Percentiles rank a stretch among this genome's conserved stretches.
Conservation (phyloP, 2,888 invertebrate species). For the Chymomyza caudatula region DNA sequence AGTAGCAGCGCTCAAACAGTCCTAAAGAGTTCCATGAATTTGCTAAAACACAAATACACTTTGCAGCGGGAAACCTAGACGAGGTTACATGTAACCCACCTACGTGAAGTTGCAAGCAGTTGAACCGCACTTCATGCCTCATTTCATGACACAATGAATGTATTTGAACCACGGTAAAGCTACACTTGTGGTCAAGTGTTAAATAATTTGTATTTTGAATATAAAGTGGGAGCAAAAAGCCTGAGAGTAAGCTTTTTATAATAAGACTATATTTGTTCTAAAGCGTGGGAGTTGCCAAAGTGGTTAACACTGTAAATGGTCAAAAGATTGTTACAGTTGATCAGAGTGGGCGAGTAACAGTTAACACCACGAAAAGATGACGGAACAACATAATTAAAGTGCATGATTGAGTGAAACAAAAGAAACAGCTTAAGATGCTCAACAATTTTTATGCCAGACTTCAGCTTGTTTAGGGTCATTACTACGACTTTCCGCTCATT, state of each 20-base stretch:
- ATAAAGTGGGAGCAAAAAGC: not conserved
- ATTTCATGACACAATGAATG: too few relatives aligned
- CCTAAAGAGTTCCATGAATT: too few relatives aligned
- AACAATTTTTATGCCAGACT: not conserved
- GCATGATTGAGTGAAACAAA: slow-evolving; percentile 10
- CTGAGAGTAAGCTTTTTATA: too few relatives aligned
- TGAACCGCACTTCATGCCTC: too few relatives aligned
- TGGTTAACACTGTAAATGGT: slow-evolving; percentile 26
- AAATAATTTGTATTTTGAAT: not conserved
- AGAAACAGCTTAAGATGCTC: not conserved
- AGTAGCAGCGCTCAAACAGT: too few relatives aligned
- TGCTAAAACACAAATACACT: too few relatives aligned
- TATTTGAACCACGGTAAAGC: too few relatives aligned
- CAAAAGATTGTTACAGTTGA: slow-evolving; percentile 17
- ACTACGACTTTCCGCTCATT: slow-evolving; percentile 39
- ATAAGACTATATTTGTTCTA: slow-evolving; percentile 24
- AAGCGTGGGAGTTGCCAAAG: slow-evolving; percentile 13
- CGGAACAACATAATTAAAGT: slow-evolving; percentile 24
- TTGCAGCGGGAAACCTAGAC: too few relatives aligned
- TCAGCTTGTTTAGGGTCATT: not conserved
- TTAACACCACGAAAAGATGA: not conserved
- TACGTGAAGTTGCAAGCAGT: too few relatives aligned
- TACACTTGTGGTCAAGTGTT: not conserved
- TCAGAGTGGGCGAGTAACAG: slow-evolving; percentile 23
- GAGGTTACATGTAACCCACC: too few relatives aligned